These are phyloP conservation scores for Athrips mouffetella DNA, from an alignment of 2,888 invertebrate genomes.

Conservation along the genomic window DNA sequence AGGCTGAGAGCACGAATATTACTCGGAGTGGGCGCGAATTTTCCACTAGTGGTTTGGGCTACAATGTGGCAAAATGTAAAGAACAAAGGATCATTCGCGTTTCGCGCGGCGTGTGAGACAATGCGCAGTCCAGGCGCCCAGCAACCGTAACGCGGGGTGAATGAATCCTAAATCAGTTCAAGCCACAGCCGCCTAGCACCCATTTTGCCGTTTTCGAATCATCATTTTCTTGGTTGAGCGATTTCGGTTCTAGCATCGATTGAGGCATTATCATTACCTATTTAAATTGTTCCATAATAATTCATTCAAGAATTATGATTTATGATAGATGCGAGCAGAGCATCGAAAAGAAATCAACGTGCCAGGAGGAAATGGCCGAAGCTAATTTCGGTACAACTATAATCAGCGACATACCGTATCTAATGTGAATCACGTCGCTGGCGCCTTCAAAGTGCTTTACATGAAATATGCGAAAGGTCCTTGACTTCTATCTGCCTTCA, in stretches of 20 bases:
- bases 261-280: neutral
- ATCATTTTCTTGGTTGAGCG: slow-evolving; percentile 25
- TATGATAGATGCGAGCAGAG: slow-evolving; percentile 7
- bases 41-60: slow-evolving; percentile 54
- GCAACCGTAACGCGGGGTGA: slow-evolving; percentile 68
- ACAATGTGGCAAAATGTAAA: slow-evolving; percentile 62
- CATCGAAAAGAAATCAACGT: slow-evolving; percentile 20
- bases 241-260: neutral
- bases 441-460: slow-evolving; percentile 32
- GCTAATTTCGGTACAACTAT: slow-evolving; percentile 41
- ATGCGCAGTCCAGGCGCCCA: slow-evolving; percentile 59
- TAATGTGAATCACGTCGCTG: slow-evolving; percentile 47
- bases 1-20: slow-evolving; percentile 46
- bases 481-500: slow-evolving; percentile 56
- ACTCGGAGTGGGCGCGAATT: slow-evolving; percentile 61
- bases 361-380: slow-evolving; percentile 28
- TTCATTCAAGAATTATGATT: neutral
- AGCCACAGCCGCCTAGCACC: slow-evolving; percentile 32
- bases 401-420: slow-evolving; percentile 51
- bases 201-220: slow-evolving; percentile 15
- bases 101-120: slow-evolving; percentile 57
- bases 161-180: slow-evolving; percentile 68
- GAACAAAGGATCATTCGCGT: slow-evolving; percentile 71
- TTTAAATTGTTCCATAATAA: slow-evolving; percentile 8
- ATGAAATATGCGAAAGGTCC: slow-evolving; percentile 52